These are phyloP conservation scores for Agapornis roseicollis DNA, from an alignment of 2,113 vertebrate genomes.

Conservation along the genomic window DNA sequence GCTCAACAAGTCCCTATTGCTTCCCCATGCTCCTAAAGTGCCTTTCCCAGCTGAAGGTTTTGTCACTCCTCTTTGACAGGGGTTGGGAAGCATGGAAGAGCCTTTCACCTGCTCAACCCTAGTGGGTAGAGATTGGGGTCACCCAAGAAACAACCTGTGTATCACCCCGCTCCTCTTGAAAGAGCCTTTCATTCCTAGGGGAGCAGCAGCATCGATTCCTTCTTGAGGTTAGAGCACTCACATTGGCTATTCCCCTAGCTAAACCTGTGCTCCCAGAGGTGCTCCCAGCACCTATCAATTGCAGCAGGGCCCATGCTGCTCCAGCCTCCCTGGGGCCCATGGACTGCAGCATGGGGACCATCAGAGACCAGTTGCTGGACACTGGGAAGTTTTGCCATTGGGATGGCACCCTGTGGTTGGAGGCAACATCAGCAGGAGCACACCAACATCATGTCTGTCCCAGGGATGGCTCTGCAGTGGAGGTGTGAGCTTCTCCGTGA, in stretches of 20 bases:
- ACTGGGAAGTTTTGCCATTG: background rate
- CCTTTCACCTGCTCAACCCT: accelerated
- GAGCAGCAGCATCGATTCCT: accelerated
- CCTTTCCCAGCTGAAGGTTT: background rate
- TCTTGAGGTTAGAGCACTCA: background rate
- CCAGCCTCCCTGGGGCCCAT: background rate
- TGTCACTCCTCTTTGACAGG: background rate
- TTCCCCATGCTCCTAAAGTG: background rate
- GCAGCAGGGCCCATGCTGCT: background rate
- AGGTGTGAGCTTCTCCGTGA: accelerated
- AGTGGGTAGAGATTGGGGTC: background rate
- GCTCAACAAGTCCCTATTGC: background rate
- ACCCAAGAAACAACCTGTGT: background rate
- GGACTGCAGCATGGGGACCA: background rate
- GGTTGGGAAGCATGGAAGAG: background rate
- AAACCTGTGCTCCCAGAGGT: background rate
- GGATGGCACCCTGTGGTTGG: accelerated
- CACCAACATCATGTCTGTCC: background rate
- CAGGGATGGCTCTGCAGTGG: background rate
- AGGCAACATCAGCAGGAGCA: background rate
- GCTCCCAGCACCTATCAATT: background rate
- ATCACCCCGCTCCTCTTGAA: background rate
- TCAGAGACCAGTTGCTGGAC: background rate
- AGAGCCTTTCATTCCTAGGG: background rate
- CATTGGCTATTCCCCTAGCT: background rate